Evolutionary conservation across 2,113 vertebrate genomes (phyloP).

Genomic region (Gobio gobio): DNA sequence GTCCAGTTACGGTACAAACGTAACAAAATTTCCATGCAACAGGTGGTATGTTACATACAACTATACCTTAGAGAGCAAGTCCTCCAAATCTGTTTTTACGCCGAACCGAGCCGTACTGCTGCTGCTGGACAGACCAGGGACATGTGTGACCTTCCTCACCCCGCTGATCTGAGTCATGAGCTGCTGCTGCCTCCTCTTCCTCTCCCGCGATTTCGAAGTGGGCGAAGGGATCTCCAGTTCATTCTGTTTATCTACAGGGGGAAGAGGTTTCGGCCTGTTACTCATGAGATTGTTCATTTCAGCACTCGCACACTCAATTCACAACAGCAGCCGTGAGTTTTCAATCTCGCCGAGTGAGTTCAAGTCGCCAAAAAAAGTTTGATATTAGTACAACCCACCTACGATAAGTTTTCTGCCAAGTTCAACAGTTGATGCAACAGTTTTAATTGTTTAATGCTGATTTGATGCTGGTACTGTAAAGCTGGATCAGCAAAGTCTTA

Average conservation of each 20-base stretch:
- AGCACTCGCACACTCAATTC: constrained; percentile 27
- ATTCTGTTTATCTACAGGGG: constrained; percentile 91
- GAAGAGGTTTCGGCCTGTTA: constrained; percentile 19
- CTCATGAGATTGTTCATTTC: constrained; percentile 38
- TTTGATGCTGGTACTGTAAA: not conserved
- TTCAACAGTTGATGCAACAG: not conserved
- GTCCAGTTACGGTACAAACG: not conserved
- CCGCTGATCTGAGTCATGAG: constrained; percentile 97
- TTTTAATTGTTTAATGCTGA: too few relatives aligned
- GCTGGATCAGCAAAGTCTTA: not conserved
- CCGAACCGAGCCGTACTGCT: constrained; percentile 88
- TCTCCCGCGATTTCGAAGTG: constrained; percentile 91
- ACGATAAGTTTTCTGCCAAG: not conserved
- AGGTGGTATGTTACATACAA: not conserved
- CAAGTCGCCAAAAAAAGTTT: not conserved
- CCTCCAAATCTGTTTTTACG: constrained; percentile 94
- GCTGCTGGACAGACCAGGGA: constrained; percentile 83
- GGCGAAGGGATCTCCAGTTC: constrained; percentile 96
- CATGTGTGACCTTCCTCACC: constrained; percentile 91
- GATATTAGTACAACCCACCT: constrained; percentile 21
- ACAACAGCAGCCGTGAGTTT: constrained; percentile 29
- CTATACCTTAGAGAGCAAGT: constrained; percentile 90
- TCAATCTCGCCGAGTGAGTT: not conserved
- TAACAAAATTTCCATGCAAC: not conserved
- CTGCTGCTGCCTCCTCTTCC: constrained; percentile 92